Conservation (phyloP, 2,888 invertebrate species). For the Drosophila prostipennis region DNA sequence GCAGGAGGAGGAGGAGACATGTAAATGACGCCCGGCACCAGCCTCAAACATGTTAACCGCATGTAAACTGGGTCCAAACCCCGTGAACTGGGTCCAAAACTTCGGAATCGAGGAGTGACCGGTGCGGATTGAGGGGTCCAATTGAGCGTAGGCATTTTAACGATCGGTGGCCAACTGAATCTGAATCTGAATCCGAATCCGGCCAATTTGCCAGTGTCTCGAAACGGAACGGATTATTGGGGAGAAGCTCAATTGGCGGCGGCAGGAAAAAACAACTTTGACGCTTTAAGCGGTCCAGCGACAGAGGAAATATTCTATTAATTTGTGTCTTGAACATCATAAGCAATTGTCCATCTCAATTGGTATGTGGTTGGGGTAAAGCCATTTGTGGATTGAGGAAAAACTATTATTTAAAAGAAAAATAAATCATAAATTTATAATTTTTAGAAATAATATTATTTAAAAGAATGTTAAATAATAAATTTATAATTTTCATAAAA, state of each 20-base stretch:
- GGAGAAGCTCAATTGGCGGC: conserved; percentile 27
- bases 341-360: background rate
- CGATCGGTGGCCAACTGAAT: conserved; percentile 23
- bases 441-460: too few species aligned
- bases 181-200: conserved; percentile 21
- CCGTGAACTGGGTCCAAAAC: conserved; percentile 2
- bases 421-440: too few species aligned
- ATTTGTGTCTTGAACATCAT: conserved; percentile 1
- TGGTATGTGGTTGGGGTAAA: background rate
- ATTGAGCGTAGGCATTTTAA: conserved; percentile 48
- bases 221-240: conserved; percentile 37
- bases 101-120: conserved; percentile 11
- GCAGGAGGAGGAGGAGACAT: conserved; percentile 63
- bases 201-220: conserved; percentile 45
- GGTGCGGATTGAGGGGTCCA: conserved; percentile 19
- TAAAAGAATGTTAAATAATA: too few species aligned
- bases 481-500: too few species aligned
- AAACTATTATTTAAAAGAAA: too few species aligned
- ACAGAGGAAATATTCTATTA: conserved; percentile 5
- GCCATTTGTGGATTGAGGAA: background rate
- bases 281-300: conserved; percentile 10
- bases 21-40: conserved; percentile 78
- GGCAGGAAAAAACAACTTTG: conserved; percentile 29
- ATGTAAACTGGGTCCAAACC: conserved; percentile 58
- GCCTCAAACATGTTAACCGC: conserved; percentile 75